These are phyloP conservation scores for Remorina albescens DNA, from an alignment of 2,797 vertebrate genomes.

Conservation along the genomic window DNA sequence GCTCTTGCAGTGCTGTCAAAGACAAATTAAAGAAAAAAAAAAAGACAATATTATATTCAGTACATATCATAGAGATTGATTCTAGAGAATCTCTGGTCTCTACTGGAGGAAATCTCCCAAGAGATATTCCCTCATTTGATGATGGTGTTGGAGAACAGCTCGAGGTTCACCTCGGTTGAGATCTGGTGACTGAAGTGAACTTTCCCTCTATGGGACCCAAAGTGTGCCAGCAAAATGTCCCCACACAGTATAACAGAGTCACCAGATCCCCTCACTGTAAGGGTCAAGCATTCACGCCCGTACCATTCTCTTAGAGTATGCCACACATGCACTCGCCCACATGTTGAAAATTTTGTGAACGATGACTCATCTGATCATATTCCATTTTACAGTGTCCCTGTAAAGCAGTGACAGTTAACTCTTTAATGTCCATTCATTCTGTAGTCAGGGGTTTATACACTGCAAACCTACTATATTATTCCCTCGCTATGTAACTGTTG, in stretches of 20 bases:
- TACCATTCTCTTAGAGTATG: background rate
- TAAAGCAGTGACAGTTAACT: too few relatives aligned
- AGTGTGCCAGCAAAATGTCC: background rate
- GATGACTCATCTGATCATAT: background rate
- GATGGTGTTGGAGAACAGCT: background rate
- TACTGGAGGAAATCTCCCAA: too few relatives aligned
- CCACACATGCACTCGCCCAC: background rate
- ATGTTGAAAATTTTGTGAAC: background rate
- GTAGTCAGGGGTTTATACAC: too few relatives aligned
- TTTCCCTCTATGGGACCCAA: background rate
- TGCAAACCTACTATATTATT: background rate
- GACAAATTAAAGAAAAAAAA: background rate
- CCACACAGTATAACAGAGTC: background rate
- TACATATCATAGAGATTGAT: too few relatives aligned
- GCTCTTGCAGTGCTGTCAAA: constrained; percentile 15
- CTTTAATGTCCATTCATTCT: background rate
- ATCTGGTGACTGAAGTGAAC: background rate
- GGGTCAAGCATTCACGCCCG: background rate
- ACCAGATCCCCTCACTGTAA: background rate
- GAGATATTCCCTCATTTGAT: background rate
- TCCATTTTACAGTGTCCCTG: too few relatives aligned
- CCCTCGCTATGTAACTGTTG: background rate
- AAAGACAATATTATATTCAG: too few relatives aligned
- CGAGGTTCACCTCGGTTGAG: background rate
- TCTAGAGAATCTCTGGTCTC: too few relatives aligned